Evolutionary conservation across 2,797 vertebrate genomes (phyloP), one percentile per base, ranked within the genome.

Genomic region (Limosa lapponica): DNA sequence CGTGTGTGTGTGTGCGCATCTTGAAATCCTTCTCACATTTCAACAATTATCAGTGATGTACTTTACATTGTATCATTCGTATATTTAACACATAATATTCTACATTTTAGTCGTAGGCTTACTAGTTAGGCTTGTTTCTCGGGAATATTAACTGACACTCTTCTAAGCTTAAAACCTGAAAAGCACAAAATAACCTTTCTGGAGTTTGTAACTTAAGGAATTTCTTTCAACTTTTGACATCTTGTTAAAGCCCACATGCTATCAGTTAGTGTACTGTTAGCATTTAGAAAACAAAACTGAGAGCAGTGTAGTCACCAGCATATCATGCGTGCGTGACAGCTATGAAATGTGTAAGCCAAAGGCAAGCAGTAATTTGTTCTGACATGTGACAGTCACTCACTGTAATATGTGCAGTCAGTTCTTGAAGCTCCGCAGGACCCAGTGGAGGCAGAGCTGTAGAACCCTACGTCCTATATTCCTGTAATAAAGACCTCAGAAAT

Each of bases 321-420:
- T 39, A 43, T 80, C 62, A 16, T 44, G 44, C 16, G 3, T 9
- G 64, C 2, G 0, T 87, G 89, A 61, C 70, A 72, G 36, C 70
- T 91, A 59, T 14, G 87, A 93, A 92, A 91, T 74, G 15, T 8
- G 23, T 67, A 34, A 92, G 71, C 71, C 70, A 89, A 82, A 91
- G 61, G 71, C 90, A 94, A 81, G 75, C 79, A 78, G 44, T 85
- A 51, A 80, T 91, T 91, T 91, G 23, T 67, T 93, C 74, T 93
- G 95, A 70, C 89, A 44, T 92, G 95, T 87, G 92, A 61, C 84
- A 92, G 82, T 80, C 74, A n/a, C 59, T 89, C 46, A 25, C 73
- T 73, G 43, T 41, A 32, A 70, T 73, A 27, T 1, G 18, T 43
- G 15, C 64, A 75, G 23, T 72, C 71, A 41, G 62, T 73, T 89